A percentile compares a stretch with the other conserved stretches of the same genome.
phyloP scores from a whole-genome alignment of 2,888 invertebrate genomes.

The Sinotaia quadrata region DNA sequence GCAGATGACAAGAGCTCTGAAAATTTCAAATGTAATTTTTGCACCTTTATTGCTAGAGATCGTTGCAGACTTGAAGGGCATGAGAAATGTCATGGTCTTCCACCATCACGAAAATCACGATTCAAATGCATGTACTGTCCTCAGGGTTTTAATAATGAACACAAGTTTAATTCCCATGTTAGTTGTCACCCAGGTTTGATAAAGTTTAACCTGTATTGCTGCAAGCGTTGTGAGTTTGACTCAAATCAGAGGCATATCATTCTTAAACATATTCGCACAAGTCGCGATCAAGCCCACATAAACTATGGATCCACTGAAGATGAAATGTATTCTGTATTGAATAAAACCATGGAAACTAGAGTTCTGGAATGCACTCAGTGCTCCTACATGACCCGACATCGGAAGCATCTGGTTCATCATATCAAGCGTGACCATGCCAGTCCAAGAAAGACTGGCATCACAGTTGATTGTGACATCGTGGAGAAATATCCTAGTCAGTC shows the following conservation, averaged over 20 bases:
- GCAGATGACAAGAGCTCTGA: slow-evolving; percentile 33
- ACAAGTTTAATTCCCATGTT: slow-evolving; percentile 41
- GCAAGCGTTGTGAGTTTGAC: slow-evolving; percentile 44
- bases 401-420: slow-evolving; percentile 41
- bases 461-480: slow-evolving; percentile 28
- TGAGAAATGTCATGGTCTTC: slow-evolving; percentile 40
- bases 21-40: slow-evolving; percentile 38
- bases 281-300: slow-evolving; percentile 35
- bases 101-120: slow-evolving; percentile 39
- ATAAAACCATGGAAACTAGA: slow-evolving; percentile 36
- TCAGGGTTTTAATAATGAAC: slow-evolving; percentile 41
- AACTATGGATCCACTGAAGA: slow-evolving; percentile 32
- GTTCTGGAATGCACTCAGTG: slow-evolving; percentile 43
- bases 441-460: slow-evolving; percentile 30
- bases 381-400: slow-evolving; percentile 43
- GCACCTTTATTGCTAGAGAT: slow-evolving; percentile 44
- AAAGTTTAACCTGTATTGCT: slow-evolving; percentile 38
- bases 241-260: slow-evolving; percentile 42
- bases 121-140: slow-evolving; percentile 46
- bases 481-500: slow-evolving; percentile 24
- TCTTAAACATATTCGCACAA: slow-evolving; percentile 37
- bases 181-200: slow-evolving; percentile 46
- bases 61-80: slow-evolving; percentile 38
- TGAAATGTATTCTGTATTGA: slow-evolving; percentile 37
- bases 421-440: slow-evolving; percentile 39